A percentile compares a stretch with the other conserved stretches of the same genome.
Evolutionary conservation across 2,888 invertebrate genomes (phyloP).

Genomic region (Micoletzkya japonica): DNA sequence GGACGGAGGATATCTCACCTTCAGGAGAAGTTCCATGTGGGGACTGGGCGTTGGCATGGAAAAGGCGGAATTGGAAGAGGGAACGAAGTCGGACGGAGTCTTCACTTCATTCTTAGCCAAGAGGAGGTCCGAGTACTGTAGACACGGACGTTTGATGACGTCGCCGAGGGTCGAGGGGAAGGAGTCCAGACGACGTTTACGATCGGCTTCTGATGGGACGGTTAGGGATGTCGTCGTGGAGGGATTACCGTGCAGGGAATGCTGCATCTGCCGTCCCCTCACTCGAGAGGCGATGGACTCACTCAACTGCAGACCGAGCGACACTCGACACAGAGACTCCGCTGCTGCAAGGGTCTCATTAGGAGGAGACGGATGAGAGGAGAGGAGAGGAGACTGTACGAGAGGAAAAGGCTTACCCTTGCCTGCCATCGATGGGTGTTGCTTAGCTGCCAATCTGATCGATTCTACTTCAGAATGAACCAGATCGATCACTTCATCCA

Average conservation of each 20-base stretch:
- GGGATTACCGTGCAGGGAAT: background rate
- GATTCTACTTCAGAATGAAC: slow-evolving; percentile 29
- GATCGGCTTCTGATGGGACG: slow-evolving; percentile 22
- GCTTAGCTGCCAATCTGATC: background rate
- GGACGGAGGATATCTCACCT: background rate
- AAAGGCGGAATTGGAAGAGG: slow-evolving; percentile 25
- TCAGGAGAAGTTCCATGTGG: slow-evolving; percentile 22
- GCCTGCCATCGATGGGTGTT: background rate
- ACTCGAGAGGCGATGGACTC: slow-evolving; percentile 13
- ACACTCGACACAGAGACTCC: slow-evolving; percentile 10
- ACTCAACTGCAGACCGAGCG: slow-evolving; percentile 6
- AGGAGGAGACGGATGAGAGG: background rate
- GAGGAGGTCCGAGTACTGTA: slow-evolving; percentile 9
- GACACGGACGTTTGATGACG: slow-evolving; percentile 17
- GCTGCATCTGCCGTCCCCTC: background rate
- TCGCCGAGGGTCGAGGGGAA: slow-evolving; percentile 13
- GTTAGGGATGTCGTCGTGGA: background rate
- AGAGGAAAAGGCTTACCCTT: background rate
- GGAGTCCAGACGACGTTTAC: slow-evolving; percentile 18
- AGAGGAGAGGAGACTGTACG: background rate
- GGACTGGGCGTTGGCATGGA: slow-evolving; percentile 15
- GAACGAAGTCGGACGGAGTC: slow-evolving; percentile 9
- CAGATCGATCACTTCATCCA: slow-evolving; percentile 53
- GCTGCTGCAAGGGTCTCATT: background rate
- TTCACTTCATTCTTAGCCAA: background rate